A percentile compares a stretch with the other conserved stretches of the same genome.
phyloP scores from a whole-genome alignment of 2,888 invertebrate genomes.

The Tipula lateralis region DNA sequence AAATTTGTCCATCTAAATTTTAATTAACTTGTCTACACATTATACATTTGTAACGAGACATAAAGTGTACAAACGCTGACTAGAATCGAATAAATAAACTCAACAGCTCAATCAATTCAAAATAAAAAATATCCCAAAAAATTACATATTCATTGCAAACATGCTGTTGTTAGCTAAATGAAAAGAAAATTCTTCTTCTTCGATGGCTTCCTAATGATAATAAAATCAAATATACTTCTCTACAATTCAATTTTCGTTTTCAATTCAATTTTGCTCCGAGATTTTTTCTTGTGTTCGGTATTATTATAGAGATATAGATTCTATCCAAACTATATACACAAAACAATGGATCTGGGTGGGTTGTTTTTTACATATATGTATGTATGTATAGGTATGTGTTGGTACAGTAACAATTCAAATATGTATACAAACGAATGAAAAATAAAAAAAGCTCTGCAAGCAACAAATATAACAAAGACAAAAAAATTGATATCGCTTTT shows the following conservation, averaged over 20 bases:
- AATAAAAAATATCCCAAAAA: not conserved
- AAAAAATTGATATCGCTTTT: not conserved
- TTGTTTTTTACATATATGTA: not conserved
- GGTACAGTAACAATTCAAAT: not conserved
- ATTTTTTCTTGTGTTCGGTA: not conserved
- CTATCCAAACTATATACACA: not conserved
- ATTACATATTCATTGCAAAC: constrained; percentile 19
- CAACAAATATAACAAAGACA: not conserved
- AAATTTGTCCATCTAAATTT: no score
- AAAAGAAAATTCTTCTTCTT: constrained; percentile 11
- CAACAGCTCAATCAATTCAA: not conserved
- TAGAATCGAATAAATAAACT: not conserved
- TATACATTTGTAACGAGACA: no score
- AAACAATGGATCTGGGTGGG: not conserved
- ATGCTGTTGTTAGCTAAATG: constrained; percentile 7
- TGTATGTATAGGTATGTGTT: not conserved
- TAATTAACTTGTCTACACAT: no score
- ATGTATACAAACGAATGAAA: not conserved
- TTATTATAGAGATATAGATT: no score
- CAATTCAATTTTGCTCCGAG: not conserved
- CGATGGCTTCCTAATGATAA: not conserved
- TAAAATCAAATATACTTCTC: constrained; percentile 19
- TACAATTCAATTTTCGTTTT: not conserved
- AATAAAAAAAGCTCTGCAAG: not conserved
- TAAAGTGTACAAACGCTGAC: not conserved